A percentile compares a stretch with the other conserved stretches of the same genome.
phyloP scores from a whole-genome alignment of 2,888 invertebrate species.

The Drosophila paucipuncta region DNA sequence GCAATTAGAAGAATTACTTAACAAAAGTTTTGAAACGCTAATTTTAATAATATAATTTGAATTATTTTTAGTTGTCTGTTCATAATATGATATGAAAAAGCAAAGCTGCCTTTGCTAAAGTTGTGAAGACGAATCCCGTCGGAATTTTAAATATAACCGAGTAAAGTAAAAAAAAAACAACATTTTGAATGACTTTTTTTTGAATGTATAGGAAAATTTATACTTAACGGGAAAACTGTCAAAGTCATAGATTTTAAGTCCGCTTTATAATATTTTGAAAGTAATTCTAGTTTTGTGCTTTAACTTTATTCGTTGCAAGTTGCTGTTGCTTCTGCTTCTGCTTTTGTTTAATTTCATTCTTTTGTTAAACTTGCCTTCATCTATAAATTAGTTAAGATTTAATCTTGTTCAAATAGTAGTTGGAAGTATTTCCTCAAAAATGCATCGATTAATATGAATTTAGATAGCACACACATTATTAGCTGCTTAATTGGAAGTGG shows the following conservation, averaged over 20 bases:
- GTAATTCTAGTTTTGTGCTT: background rate
- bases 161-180: background rate
- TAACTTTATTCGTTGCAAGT: background rate
- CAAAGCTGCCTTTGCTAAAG: background rate
- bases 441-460: background rate
- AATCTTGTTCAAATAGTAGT: background rate
- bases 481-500: background rate
- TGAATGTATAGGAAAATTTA: background rate
- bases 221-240: background rate
- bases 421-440: background rate
- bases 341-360: no score
- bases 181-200: background rate
- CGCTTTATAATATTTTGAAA: background rate
- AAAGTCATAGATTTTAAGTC: background rate
- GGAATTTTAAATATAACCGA: background rate
- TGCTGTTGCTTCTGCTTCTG: no score
- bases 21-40: background rate
- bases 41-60: background rate
- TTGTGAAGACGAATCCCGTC: background rate
- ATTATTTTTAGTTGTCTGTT: background rate
- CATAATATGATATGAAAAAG: background rate
- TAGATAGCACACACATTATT: background rate
- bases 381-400: background rate
- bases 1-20: no score
- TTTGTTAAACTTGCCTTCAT: background rate